Conservation (phyloP, 2,113 vertebrate genomes). For the Eulemur macaco region DNA sequence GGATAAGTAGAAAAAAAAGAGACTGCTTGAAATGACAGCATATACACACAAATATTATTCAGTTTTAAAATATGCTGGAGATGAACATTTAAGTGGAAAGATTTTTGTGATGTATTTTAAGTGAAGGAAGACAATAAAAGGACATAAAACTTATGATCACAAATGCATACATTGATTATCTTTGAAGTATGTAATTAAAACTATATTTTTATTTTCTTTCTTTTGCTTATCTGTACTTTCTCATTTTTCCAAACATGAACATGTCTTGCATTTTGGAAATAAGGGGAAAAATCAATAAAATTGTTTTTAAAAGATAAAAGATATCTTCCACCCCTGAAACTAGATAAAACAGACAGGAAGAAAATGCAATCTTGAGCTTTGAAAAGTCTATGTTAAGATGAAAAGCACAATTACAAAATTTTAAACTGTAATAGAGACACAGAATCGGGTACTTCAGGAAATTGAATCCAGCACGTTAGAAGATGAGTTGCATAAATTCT, state of each 20-base stretch:
- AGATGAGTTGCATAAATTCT: conserved; percentile 12
- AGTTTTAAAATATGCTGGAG: background rate
- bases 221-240: conserved; percentile 17
- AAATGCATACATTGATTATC: background rate
- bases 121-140: background rate
- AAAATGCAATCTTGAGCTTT: conserved; percentile 23
- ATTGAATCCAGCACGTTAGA: background rate
- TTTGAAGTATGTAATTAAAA: conserved; percentile 5
- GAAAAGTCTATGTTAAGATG: background rate
- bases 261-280: conserved; percentile 54
- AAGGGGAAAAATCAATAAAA: background rate
- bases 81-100: background rate
- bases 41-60: background rate
- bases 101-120: background rate
- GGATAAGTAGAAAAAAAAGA: background rate
- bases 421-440: background rate
- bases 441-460: conserved; percentile 54
- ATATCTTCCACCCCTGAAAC: background rate
- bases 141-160: background rate
- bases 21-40: background rate
- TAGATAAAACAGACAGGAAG: background rate
- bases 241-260: background rate
- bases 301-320: conserved; percentile 34
- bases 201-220: conserved; percentile 32
- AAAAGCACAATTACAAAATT: conserved; percentile 14